Conservation (phyloP, 2,888 invertebrate species). For the Monochamus alternatus region DNA sequence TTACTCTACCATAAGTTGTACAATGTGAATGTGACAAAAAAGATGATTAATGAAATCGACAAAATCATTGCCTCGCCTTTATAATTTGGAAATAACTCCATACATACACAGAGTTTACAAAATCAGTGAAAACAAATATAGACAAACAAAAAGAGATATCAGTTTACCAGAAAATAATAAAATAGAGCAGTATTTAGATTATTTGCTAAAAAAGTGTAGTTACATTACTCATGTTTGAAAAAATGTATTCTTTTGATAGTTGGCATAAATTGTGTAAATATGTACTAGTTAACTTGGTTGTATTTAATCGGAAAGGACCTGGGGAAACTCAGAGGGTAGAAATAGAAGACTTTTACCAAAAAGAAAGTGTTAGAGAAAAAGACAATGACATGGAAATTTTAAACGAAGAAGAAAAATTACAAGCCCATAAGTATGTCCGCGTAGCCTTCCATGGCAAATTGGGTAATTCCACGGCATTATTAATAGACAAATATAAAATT, state of each 20-base stretch:
- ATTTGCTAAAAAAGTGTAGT: not conserved
- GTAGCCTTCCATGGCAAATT: constrained; percentile 23
- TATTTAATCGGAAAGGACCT: constrained; percentile 1
- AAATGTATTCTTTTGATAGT: not conserved
- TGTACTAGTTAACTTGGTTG: not conserved
- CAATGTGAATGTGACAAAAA: not conserved
- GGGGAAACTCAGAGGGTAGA: not conserved
- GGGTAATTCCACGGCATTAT: constrained; percentile 23
- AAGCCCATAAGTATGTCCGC: constrained; percentile 26
- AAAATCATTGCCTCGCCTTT: not conserved
- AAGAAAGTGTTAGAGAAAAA: constrained; percentile 15
- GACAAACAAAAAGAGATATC: not conserved
- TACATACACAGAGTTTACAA: not conserved
- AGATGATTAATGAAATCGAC: not conserved
- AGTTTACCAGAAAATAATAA: not conserved
- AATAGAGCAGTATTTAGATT: not conserved
- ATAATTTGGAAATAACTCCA: not conserved
- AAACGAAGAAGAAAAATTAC: constrained; percentile 5
- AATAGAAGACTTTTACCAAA: constrained; percentile 15
- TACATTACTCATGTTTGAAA: too few relatives aligned
- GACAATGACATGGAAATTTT: constrained; percentile 5
- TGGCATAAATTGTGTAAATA: constrained; percentile 4
- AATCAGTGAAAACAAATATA: too few relatives aligned
- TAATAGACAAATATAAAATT: constrained; percentile 13
- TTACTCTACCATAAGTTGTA: constrained; percentile 28